These are phyloP conservation scores for Corythucha ciliata DNA, from an alignment of 2,888 invertebrate species.

Conservation along the genomic window DNA sequence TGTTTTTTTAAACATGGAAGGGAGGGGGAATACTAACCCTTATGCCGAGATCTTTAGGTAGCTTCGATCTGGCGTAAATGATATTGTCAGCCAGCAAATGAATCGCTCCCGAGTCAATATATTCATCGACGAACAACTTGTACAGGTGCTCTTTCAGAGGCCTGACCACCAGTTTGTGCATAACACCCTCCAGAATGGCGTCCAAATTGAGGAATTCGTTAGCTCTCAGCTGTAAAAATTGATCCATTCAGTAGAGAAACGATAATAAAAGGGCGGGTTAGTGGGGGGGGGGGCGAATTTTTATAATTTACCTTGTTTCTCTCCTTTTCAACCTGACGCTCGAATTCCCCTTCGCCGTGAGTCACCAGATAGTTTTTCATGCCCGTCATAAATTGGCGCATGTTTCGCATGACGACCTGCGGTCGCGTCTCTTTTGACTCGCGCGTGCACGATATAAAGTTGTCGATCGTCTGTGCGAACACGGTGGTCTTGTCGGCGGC, in stretches of 20 bases:
- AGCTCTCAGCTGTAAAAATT: slow-evolving; percentile 58
- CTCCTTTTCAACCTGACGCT: slow-evolving; percentile 80
- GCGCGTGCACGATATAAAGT: slow-evolving; percentile 85
- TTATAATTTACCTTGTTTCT: slow-evolving; percentile 54
- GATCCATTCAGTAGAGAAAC: too few species aligned
- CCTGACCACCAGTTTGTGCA: slow-evolving; percentile 81
- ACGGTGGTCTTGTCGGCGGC: slow-evolving; percentile 78
- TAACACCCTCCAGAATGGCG: slow-evolving; percentile 86
- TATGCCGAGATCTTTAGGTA: slow-evolving; percentile 58
- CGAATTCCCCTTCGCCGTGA: slow-evolving; percentile 88
- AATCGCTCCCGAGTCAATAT: slow-evolving; percentile 63
- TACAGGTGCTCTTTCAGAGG: slow-evolving; percentile 78
- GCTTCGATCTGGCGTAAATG: slow-evolving; percentile 56
- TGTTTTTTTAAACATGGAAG: not conserved
- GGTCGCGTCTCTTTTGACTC: slow-evolving; percentile 84
- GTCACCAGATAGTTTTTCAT: slow-evolving; percentile 97
- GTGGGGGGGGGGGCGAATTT: too few species aligned
- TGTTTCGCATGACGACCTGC: slow-evolving; percentile 78
- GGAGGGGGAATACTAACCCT: slow-evolving; percentile 45
- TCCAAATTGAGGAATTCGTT: slow-evolving; percentile 93
- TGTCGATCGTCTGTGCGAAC: slow-evolving; percentile 84
- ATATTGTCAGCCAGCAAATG: slow-evolving; percentile 62
- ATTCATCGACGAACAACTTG: slow-evolving; percentile 78
- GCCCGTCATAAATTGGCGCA: slow-evolving; percentile 95
- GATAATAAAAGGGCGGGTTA: too few species aligned